Base-by-base conservation (phyloP, 1,140 invertebrate species). In the Idris sp. region DNA sequence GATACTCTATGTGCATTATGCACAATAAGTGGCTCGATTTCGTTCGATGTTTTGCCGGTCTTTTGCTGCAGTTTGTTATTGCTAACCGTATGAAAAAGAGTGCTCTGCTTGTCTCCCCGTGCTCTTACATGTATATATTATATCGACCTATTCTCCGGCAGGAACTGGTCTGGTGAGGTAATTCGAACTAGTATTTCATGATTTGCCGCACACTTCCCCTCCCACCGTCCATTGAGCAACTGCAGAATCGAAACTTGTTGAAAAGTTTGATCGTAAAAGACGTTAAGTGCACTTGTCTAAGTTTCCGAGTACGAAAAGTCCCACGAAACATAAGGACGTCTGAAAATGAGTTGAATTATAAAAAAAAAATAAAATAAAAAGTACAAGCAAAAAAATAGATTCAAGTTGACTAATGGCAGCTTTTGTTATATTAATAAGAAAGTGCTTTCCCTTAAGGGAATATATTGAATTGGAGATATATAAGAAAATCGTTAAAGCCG, bases 181-280 rank as follows among this genome's bases (percentile, higher is more conserved):
- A 76, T 76, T 65, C 33, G 35, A 68, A 62, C 67, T 76, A 76
- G 54, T 72, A 72, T 76, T 76, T 76, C 74, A 76, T 72, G 67
- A 76, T 76, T 72, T 72, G 61, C 46, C 40, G 26, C 49, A 15
- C 10, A 33, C 53, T 14, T 28, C 31, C 9, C 40, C 49, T 18
- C 35, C 31, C 1, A 19, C 7, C 33, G 14, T 59, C 67, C 59
- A 74, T 74, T 78, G 73, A 75, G 72, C 35, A 65, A 75, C 76
- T 78, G 69, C 69, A 61, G 68, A 77, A 76, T 76, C 73, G 77
- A 78, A 78, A 78, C 69, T 78, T 74, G 73, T 74, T 73, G 68
- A 73, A 75, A 78, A 75, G 72, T 78, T 78, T 54, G 76, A 75
- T 75, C 72, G 76, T 75, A 78, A 73, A 78, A 78, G 74, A 76